Conservation (phyloP, 2,113 vertebrate species). For the Thamnaconus septentrionalis region DNA sequence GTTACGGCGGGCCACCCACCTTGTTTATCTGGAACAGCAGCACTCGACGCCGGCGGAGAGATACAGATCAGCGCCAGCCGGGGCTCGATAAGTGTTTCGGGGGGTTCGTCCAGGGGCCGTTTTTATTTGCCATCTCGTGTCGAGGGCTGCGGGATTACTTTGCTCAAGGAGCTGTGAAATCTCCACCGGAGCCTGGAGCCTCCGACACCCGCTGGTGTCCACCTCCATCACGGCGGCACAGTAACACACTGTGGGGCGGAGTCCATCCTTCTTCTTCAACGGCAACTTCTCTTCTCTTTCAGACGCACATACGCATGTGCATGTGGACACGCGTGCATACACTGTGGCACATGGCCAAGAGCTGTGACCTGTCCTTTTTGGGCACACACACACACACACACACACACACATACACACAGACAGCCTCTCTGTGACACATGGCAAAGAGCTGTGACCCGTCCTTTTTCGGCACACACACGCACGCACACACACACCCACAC, state of each 20-base stretch:
- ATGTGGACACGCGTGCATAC: constrained; percentile 1
- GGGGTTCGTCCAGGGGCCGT: constrained; percentile 49
- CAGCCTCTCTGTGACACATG: constrained; percentile 7
- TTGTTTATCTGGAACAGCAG: constrained; percentile 31
- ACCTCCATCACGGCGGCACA: constrained; percentile 34
- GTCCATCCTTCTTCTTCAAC: constrained; percentile 23
- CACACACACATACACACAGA: constrained; percentile 62
- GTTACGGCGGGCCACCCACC: constrained; percentile 24
- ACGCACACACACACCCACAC: too few relatives aligned
- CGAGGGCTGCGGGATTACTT: constrained; percentile 70
- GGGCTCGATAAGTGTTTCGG: constrained; percentile 51
- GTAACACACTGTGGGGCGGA: constrained; percentile 40
- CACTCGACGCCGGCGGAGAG: constrained; percentile 12
- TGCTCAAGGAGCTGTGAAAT: constrained; percentile 78
- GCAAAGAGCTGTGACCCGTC: too few relatives aligned
- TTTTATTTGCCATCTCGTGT: constrained; percentile 74
- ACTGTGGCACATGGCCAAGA: constrained; percentile 36
- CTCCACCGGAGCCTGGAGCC: constrained; percentile 63
- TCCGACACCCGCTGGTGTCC: constrained; percentile 61
- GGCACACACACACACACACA: constrained; percentile 57
- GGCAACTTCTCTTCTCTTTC: too few relatives aligned
- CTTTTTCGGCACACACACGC: too few relatives aligned
- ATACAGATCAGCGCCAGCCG: constrained; percentile 46
- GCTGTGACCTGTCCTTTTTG: constrained; percentile 45
- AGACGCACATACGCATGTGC: neutral